Percentiles rank a stretch among this genome's conserved stretches.
These are phyloP conservation scores for Salmo trutta DNA, from an alignment of 2,797 vertebrate species.

Conservation along the genomic window DNA sequence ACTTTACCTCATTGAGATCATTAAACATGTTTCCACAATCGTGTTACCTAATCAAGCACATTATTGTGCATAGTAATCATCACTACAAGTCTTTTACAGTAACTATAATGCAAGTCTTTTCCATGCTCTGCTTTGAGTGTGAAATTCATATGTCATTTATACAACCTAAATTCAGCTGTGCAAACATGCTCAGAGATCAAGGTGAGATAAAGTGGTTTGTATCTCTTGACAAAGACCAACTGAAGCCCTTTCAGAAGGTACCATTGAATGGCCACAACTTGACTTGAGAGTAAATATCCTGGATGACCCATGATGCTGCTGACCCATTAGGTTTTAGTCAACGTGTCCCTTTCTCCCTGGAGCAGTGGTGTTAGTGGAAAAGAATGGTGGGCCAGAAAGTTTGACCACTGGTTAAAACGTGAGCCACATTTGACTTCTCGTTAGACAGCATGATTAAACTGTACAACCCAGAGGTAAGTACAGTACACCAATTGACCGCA, in stretches of 20 bases:
- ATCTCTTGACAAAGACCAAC: slow-evolving; percentile 74
- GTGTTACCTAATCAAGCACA: neutral
- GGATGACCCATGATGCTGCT: slow-evolving; percentile 77
- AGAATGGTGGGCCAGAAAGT: slow-evolving; percentile 65
- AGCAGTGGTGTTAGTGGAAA: slow-evolving; percentile 55
- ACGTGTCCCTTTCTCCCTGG: slow-evolving; percentile 40
- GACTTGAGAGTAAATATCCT: slow-evolving; percentile 82
- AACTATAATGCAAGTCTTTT: neutral
- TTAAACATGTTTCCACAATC: slow-evolving; percentile 56
- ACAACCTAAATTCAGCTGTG: slow-evolving; percentile 30
- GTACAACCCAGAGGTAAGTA: slow-evolving; percentile 9
- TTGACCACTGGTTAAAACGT: slow-evolving; percentile 10
- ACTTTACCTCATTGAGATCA: slow-evolving; percentile 51
- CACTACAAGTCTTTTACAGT: neutral
- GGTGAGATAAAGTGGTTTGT: slow-evolving; percentile 57
- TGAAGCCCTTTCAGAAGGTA: slow-evolving; percentile 74
- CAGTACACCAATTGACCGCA: neutral
- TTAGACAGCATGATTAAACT: slow-evolving; percentile 34
- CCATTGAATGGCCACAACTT: slow-evolving; percentile 83
- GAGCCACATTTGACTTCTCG: slow-evolving; percentile 13
- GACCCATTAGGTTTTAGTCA: slow-evolving; percentile 61
- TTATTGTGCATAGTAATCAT: neutral
- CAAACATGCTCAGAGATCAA: slow-evolving; percentile 59
- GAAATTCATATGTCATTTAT: neutral
- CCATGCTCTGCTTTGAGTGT: neutral